Percentiles rank a stretch among this genome's conserved stretches.
These are phyloP conservation scores for Pseudorectes ferrugineus DNA, from an alignment of 2,113 vertebrate genomes.

Conservation along the genomic window DNA sequence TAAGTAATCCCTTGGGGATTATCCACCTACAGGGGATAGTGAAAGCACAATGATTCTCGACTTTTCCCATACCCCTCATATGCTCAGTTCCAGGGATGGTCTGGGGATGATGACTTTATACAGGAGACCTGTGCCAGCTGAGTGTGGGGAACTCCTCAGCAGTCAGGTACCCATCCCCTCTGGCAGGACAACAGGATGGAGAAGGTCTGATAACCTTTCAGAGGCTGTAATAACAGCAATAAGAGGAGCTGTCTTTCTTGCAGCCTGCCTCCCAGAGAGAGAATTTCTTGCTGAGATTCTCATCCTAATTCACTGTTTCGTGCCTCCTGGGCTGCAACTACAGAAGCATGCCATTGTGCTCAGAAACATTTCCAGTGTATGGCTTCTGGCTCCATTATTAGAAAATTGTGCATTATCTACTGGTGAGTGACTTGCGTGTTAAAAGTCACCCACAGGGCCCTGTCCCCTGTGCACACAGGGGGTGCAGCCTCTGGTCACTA, in stretches of 20 bases:
- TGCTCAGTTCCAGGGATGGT: not conserved
- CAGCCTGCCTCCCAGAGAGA: not conserved
- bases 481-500: not conserved
- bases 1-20: not conserved
- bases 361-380: not conserved
- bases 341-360: not conserved
- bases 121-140: not conserved
- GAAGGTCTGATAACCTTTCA: not conserved
- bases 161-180: not conserved
- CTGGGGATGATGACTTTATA: not conserved
- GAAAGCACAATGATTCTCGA: not conserved
- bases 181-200: not conserved
- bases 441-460: not conserved
- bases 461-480: not conserved
- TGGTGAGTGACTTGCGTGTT: not conserved
- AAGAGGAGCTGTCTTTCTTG: not conserved
- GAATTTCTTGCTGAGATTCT: not conserved
- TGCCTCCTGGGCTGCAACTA: not conserved
- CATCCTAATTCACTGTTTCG: constrained; percentile 22
- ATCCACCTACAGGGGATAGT: not conserved
- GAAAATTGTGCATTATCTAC: not conserved
- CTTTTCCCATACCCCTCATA: not conserved
- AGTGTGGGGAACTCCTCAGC: not conserved
- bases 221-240: not conserved
- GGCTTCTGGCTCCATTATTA: not conserved